phyloP scores from a whole-genome alignment of 2,888 invertebrate genomes.

The Drosophila barbarae region DNA sequence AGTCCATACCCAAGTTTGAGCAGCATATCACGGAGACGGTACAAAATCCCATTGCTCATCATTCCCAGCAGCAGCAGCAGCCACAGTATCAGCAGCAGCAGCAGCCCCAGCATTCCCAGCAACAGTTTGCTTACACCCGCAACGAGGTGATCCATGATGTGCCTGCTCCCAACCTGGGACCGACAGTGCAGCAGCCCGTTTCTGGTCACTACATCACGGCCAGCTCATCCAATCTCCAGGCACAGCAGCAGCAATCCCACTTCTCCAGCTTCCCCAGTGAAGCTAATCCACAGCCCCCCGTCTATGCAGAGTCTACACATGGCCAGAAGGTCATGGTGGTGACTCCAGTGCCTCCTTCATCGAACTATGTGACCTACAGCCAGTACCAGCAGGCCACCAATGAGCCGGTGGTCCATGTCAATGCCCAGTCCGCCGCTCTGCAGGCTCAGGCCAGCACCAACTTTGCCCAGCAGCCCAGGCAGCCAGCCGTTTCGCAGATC shows the following conservation, averaged over 20 bases:
- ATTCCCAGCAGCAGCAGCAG: slow-evolving; percentile 42
- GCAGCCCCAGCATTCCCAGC: slow-evolving; percentile 28
- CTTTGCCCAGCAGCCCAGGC: slow-evolving; percentile 72
- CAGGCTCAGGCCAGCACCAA: slow-evolving; percentile 61
- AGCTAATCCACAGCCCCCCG: slow-evolving; percentile 61
- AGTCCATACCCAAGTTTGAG: slow-evolving; percentile 89
- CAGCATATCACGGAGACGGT: slow-evolving; percentile 85
- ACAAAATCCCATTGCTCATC: slow-evolving; percentile 51
- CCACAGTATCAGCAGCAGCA: slow-evolving; percentile 22
- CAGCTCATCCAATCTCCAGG: slow-evolving; percentile 19
- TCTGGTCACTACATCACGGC: slow-evolving; percentile 68
- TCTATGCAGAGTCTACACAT: slow-evolving; percentile 76
- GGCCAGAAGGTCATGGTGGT: slow-evolving; percentile 79
- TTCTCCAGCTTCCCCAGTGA: slow-evolving; percentile 68
- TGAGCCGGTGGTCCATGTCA: slow-evolving; percentile 59
- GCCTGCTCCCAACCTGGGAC: slow-evolving; percentile 77
- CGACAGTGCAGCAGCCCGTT: slow-evolving; percentile 52
- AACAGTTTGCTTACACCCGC: slow-evolving; percentile 63
- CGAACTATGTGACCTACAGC: slow-evolving; percentile 59
- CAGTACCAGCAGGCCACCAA: slow-evolving; percentile 54
- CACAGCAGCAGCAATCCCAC: slow-evolving; percentile 52
- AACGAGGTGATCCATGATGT: slow-evolving; percentile 79
- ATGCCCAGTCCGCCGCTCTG: slow-evolving; percentile 66
- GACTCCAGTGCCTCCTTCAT: slow-evolving; percentile 75
- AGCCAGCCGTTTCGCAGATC: slow-evolving; percentile 40